phyloP scores from a whole-genome alignment of 2,113 vertebrate species.

The Poeciliopsis prolifica region DNA sequence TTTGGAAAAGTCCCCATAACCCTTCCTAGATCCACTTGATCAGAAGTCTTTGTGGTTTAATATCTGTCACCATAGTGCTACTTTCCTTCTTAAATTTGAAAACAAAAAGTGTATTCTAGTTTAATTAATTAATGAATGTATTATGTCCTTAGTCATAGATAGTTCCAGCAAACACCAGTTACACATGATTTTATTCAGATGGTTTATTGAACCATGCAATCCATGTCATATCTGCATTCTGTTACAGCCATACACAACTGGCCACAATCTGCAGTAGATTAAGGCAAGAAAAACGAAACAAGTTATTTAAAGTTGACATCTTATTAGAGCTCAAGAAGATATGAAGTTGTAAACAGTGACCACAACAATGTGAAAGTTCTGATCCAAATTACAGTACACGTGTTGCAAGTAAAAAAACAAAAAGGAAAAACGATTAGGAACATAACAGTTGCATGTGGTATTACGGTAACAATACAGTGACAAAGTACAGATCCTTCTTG shows the following conservation, averaged over 20 bases:
- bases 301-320: conserved; percentile 66
- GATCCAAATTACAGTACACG: conserved; percentile 32
- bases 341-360: conserved; percentile 70
- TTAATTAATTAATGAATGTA: background rate
- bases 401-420: conserved; percentile 20
- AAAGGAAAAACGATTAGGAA: conserved; percentile 33
- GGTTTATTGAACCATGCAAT: conserved; percentile 79
- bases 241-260: conserved; percentile 66
- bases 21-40: background rate
- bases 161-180: background rate
- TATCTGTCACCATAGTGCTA: background rate
- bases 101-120: background rate
- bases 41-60: no score
- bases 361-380: conserved; percentile 45
- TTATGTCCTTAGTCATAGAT: background rate
- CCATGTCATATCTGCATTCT: conserved; percentile 68
- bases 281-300: conserved; percentile 64
- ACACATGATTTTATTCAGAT: conserved; percentile 34
- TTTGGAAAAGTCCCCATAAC: background rate
- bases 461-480: conserved; percentile 33
- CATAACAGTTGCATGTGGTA: conserved; percentile 31
- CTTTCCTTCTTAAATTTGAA: background rate
- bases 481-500: conserved; percentile 19
- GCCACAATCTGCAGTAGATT: conserved; percentile 70
- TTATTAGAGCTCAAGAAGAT: conserved; percentile 55